Evolutionary conservation across 2,797 vertebrate genomes (phyloP).

Genomic region (Champsocephalus gunnari): DNA sequence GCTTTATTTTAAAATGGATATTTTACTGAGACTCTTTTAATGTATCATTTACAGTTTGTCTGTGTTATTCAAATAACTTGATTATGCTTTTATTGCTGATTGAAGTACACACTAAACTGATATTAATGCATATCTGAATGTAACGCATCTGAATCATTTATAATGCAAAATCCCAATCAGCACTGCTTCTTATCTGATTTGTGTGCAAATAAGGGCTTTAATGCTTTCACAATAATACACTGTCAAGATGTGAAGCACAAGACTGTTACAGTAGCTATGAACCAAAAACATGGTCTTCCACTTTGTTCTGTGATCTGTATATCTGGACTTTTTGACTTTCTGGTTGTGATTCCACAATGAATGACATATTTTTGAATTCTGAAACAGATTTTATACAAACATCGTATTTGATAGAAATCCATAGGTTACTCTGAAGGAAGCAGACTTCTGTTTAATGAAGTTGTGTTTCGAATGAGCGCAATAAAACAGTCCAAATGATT

Average conservation of each 20-base stretch:
- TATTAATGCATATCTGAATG: conserved; percentile 32
- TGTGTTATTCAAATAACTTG: conserved; percentile 13
- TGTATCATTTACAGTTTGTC: conserved; percentile 9
- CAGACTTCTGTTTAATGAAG: conserved; percentile 38
- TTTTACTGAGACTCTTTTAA: background rate
- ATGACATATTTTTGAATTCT: conserved; percentile 48
- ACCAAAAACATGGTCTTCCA: conserved; percentile 57
- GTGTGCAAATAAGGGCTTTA: conserved; percentile 27
- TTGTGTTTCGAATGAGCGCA: conserved; percentile 56
- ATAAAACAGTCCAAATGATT: conserved; percentile 73
- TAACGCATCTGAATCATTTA: conserved; percentile 44
- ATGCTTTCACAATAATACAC: conserved; percentile 15
- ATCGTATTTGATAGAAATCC: conserved; percentile 47
- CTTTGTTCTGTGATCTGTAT: conserved; percentile 53
- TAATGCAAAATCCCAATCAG: conserved; percentile 31
- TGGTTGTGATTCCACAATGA: conserved; percentile 42
- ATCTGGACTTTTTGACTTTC: conserved; percentile 52
- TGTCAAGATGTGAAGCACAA: conserved; percentile 45
- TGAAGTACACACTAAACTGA: conserved; percentile 23
- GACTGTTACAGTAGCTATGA: conserved; percentile 41
- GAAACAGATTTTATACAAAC: conserved; percentile 68
- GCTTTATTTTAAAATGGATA: conserved; percentile 15
- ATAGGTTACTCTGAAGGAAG: conserved; percentile 45
- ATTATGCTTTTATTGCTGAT: conserved; percentile 34
- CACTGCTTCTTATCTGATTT: conserved; percentile 13